phyloP scores from a whole-genome alignment of 2,113 vertebrate genomes.

The Eptesicus fuscus region DNA sequence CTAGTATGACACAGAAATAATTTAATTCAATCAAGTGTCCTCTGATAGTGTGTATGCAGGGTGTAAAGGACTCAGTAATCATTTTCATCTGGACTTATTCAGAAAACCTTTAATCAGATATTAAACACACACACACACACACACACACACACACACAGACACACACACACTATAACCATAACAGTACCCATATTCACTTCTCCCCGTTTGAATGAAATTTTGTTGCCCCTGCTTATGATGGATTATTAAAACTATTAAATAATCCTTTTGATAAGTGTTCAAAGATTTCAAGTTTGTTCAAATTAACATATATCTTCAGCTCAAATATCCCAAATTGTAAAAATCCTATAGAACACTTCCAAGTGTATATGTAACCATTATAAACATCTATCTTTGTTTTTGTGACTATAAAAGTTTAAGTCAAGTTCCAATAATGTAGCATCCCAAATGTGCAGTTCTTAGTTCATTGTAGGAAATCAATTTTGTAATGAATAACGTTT shows the following conservation, averaged over 20 bases:
- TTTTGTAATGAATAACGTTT: constrained; percentile 12
- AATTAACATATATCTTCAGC: not conserved
- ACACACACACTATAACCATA: not conserved
- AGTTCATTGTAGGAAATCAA: not conserved
- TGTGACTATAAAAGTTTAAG: not conserved
- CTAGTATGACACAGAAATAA: not conserved
- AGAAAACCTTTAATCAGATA: not conserved
- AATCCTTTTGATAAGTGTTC: not conserved
- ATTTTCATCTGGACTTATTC: not conserved
- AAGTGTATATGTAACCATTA: not conserved
- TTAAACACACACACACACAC: not conserved
- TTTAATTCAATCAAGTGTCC: not conserved
- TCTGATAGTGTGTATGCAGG: not conserved
- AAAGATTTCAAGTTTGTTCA: constrained; percentile 26
- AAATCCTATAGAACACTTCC: not conserved
- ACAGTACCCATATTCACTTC: not conserved
- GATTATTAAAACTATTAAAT: not conserved
- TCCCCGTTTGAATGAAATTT: not conserved
- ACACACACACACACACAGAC: not conserved
- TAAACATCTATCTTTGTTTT: not conserved
- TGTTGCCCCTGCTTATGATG: not conserved
- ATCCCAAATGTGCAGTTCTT: not conserved
- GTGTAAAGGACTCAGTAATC: not conserved
- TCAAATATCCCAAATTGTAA: not conserved
- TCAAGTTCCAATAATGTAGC: not conserved